phyloP scores from a whole-genome alignment of 2,113 vertebrate genomes.

The Heterotilapia buettikoferi region DNA sequence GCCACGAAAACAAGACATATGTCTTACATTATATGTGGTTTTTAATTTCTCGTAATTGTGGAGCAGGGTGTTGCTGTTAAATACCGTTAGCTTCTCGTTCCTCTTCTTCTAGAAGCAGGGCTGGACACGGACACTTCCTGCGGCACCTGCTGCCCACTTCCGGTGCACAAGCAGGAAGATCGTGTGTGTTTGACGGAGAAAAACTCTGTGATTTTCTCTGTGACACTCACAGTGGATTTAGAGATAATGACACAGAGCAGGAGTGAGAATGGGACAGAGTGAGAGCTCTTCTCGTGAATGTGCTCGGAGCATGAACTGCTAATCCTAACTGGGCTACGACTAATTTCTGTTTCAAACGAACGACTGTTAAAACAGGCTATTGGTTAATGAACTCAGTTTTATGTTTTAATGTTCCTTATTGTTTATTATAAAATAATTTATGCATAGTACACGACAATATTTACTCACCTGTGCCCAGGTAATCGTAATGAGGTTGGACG shows the following conservation, averaged over 20 bases:
- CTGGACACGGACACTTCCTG: slow-evolving; percentile 37
- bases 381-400: not conserved
- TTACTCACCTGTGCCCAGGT: not conserved
- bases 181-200: fast-evolving
- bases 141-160: slow-evolving; percentile 44
- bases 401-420: not conserved
- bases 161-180: slow-evolving; percentile 19
- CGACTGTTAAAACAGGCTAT: not conserved
- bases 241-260: not conserved
- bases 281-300: not conserved
- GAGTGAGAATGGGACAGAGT: not conserved
- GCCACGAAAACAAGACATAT: fast-evolving
- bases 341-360: not conserved
- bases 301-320: not conserved
- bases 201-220: not conserved
- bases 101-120: not conserved
- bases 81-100: not conserved
- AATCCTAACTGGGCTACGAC: not conserved
- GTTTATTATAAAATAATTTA: not conserved
- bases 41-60: not conserved
- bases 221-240: too few relatives aligned
- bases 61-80: not conserved
- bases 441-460: not conserved
- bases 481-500: not conserved
- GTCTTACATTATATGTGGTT: not conserved